Evolutionary conservation across 2,113 vertebrate genomes (phyloP).

Genomic region (Otocyon megalotis): DNA sequence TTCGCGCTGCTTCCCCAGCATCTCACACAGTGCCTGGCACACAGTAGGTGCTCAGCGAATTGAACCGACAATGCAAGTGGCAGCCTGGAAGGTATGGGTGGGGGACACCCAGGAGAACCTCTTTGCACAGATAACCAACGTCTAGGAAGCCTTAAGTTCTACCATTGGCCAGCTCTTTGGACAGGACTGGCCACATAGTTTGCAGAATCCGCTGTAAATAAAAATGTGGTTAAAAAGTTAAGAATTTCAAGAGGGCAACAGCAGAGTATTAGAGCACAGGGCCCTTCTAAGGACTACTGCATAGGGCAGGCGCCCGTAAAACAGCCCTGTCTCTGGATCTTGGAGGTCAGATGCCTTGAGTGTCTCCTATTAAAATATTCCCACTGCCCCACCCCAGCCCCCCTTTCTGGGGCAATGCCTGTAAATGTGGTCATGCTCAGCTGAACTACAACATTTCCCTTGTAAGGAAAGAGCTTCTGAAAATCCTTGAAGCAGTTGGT

Average conservation of each 20-base stretch:
- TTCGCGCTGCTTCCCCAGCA: background rate
- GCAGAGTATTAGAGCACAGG: background rate
- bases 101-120: background rate
- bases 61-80: background rate
- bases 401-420: background rate
- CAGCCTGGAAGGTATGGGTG: background rate
- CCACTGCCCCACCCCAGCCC: accelerated
- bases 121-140: background rate
- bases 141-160: background rate
- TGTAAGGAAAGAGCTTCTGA: conserved; percentile 36
- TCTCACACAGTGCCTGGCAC: background rate
- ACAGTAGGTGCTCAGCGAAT: background rate
- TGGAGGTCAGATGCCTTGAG: background rate
- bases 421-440: background rate
- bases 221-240: background rate
- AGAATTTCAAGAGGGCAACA: background rate
- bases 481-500: background rate
- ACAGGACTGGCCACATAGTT: background rate
- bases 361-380: background rate
- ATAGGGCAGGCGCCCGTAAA: accelerated
- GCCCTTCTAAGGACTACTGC: background rate
- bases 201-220: background rate
- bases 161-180: background rate
- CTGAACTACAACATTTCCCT: background rate
- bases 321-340: background rate